A percentile compares a stretch with the other conserved stretches of the same genome.
Evolutionary conservation across 2,113 vertebrate species (phyloP).

Genomic region (Sigmodon hispidus): DNA sequence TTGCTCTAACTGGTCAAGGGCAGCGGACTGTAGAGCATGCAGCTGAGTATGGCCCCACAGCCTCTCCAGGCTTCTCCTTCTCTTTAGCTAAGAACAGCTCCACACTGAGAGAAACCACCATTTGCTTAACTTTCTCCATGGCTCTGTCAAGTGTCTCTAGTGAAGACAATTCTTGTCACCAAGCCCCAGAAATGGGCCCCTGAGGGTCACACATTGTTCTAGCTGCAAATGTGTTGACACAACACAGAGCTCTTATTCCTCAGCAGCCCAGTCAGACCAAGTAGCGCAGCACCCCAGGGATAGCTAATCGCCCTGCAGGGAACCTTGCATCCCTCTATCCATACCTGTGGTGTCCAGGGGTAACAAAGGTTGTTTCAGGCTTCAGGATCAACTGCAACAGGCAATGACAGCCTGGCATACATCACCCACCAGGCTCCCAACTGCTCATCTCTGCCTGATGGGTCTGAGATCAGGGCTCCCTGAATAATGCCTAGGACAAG

Average conservation of each 20-base stretch:
- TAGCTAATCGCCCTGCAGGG: conserved; percentile 24
- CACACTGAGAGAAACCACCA: conserved; percentile 56
- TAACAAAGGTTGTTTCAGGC: background rate
- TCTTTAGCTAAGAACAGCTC: conserved; percentile 57
- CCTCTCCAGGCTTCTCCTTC: conserved; percentile 23
- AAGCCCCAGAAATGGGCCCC: conserved; percentile 53
- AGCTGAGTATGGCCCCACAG: background rate
- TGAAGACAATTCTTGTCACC: conserved; percentile 61
- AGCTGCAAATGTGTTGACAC: conserved; percentile 18
- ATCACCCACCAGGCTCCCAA: background rate
- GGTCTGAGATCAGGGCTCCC: background rate
- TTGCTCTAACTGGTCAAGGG: background rate
- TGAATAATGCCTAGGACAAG: background rate
- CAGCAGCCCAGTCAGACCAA: background rate
- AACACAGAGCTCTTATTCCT: background rate
- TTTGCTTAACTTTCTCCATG: conserved; percentile 64
- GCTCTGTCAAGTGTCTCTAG: conserved; percentile 51
- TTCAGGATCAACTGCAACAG: background rate
- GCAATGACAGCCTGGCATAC: background rate
- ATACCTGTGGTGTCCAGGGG: background rate
- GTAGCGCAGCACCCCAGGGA: background rate
- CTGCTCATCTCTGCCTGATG: background rate
- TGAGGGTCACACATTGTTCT: background rate
- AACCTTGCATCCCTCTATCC: background rate
- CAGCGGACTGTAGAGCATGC: background rate